Evolutionary conservation across 1,140 invertebrate species (phyloP), one percentile per base, ranked within the genome.

Genomic region (Plodia interpunctella): DNA sequence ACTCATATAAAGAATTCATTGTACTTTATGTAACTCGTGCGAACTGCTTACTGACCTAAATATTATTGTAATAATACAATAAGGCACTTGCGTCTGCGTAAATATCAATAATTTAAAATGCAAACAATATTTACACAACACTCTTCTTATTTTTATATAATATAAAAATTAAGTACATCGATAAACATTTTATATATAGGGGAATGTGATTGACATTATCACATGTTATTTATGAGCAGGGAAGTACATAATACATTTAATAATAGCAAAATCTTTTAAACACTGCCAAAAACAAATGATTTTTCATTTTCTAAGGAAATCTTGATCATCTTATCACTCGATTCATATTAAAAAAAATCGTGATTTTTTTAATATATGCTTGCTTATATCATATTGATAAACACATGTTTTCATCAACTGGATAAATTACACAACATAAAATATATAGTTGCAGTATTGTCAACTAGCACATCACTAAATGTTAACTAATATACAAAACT

Each of bases 1-100:
- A 44, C 13, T 51, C 25, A 18, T 44, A 56, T 57, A 30, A 32
- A 52, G 38, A 57, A 30, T 52, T 54, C 38, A 62, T 62, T 62
- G 60, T 62, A 62, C 60, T 62, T 61, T 55, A 58, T 54, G 50
- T 59, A 52, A 52, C 49, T 4, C 49, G 19, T 21, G 5, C n/a
- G 13, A 53, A 25, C 20, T n/a, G 13, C 25, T 32, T 32, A 32
- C 11, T 10, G 11, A 32, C 2, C 6, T 11, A 32, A 32, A 32
- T 9, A 25, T 32, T 10, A 10, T 9, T 51, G 11, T 57, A 44
- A 15, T n/a, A 9, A 50, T 54, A 61, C 38, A 35, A 62, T 53
- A 57, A 62, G 60, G 60, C 60, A 62, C 60, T 52, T 57, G 20
- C 50, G 5, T n/a, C 44, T 57, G 20, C 20, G 17, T 13, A 13